These are phyloP conservation scores for Rhaphigaster nebulosa DNA, from an alignment of 2,888 invertebrate species.

Conservation along the genomic window DNA sequence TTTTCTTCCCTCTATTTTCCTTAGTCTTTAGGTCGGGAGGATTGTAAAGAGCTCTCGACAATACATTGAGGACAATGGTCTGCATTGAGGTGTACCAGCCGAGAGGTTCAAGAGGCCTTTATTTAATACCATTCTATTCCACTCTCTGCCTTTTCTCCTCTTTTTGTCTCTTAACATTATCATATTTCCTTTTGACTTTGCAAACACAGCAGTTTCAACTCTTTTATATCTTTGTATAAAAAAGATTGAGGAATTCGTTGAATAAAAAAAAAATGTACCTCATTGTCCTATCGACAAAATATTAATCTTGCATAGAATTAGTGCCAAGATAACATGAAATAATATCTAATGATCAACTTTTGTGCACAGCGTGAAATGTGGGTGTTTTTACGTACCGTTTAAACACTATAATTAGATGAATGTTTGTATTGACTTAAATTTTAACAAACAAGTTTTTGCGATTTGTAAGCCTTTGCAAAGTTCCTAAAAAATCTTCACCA, in stretches of 20 bases:
- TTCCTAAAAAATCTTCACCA: too few relatives aligned
- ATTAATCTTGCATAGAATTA: too few relatives aligned
- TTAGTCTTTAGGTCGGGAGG: slow-evolving; percentile 27
- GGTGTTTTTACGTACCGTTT: too few relatives aligned
- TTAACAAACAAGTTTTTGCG: too few relatives aligned
- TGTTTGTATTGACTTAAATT: too few relatives aligned
- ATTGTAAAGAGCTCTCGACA: slow-evolving; percentile 44
- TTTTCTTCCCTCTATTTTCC: background rate
- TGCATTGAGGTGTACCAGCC: slow-evolving; percentile 47
- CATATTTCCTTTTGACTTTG: background rate
- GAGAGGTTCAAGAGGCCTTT: background rate
- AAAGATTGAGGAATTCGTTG: background rate
- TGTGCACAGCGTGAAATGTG: too few relatives aligned
- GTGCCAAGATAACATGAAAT: too few relatives aligned
- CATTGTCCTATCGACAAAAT: too few relatives aligned
- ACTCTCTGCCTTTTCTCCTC: background rate
- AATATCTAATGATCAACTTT: too few relatives aligned
- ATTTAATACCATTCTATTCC: slow-evolving; percentile 41
- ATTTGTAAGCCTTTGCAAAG: too few relatives aligned
- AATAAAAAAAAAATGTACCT: background rate
- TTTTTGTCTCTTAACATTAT: slow-evolving; percentile 8
- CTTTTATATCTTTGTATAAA: background rate
- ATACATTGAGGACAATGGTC: slow-evolving; percentile 48
- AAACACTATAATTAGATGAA: too few relatives aligned
- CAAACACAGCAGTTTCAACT: background rate